These are phyloP conservation scores for Aplodontia rufa DNA, from an alignment of 2,113 vertebrate species.

Conservation along the genomic window DNA sequence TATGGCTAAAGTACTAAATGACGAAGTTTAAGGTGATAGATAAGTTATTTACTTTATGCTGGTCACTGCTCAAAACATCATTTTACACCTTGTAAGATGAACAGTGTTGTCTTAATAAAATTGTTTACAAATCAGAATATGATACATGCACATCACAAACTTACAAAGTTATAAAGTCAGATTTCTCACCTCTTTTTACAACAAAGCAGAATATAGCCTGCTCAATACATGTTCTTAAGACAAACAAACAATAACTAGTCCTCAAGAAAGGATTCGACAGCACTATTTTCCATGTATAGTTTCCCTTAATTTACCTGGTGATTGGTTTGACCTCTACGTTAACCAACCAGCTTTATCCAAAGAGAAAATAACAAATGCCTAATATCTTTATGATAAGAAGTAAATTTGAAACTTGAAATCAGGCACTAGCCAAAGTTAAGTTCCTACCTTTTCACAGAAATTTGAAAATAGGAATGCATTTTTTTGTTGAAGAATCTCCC, in stretches of 20 bases:
- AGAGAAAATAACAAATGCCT: not conserved
- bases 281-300: not conserved
- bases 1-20: no score
- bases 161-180: not conserved
- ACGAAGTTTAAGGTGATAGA: not conserved
- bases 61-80: not conserved
- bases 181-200: not conserved
- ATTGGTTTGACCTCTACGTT: not conserved
- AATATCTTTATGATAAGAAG: not conserved
- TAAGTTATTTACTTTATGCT: not conserved
- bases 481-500: not conserved
- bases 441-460: not conserved
- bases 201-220: not conserved
- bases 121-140: not conserved
- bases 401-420: not conserved
- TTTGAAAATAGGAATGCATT: not conserved
- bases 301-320: not conserved
- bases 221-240: not conserved
- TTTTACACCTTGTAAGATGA: not conserved
- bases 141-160: not conserved
- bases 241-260: not conserved
- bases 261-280: not conserved
- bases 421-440: not conserved
- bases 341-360: not conserved
- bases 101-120: not conserved